These are phyloP conservation scores for Eufriesea mexicana DNA, from an alignment of 1,140 invertebrate genomes.

Conservation along the genomic window DNA sequence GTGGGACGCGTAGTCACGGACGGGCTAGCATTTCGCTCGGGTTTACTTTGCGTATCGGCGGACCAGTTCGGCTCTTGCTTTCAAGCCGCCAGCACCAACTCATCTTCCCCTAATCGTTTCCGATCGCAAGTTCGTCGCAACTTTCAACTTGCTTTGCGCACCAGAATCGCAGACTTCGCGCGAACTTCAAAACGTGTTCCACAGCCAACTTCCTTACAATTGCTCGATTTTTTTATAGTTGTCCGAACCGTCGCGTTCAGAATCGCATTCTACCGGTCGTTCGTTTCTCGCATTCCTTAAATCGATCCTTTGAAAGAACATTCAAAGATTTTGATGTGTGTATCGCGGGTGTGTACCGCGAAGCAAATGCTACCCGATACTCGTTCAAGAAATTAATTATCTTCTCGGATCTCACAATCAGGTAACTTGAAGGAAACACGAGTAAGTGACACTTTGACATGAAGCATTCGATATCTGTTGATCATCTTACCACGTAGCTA, in stretches of 20 bases:
- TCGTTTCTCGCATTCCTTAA: too few relatives aligned
- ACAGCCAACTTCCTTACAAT: not conserved
- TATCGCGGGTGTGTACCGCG: not conserved
- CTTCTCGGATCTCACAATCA: not conserved
- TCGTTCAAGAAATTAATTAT: not conserved
- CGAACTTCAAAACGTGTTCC: not conserved
- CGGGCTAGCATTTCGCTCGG: slow-evolving; percentile 67
- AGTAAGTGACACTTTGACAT: not conserved
- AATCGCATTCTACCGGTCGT: too few relatives aligned
- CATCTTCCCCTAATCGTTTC: slow-evolving; percentile 28
- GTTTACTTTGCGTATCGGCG: slow-evolving; percentile 73
- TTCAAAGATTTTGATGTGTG: not conserved
- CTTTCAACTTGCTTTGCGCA: not conserved
- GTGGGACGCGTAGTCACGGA: slow-evolving; percentile 62
- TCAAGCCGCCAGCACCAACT: slow-evolving; percentile 74
- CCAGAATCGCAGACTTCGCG: too few relatives aligned
- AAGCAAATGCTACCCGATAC: not conserved
- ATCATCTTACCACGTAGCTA: not conserved
- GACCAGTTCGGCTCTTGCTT: slow-evolving; percentile 79
- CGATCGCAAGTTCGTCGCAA: not conserved
- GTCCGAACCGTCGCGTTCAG: too few relatives aligned
- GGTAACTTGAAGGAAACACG: not conserved
- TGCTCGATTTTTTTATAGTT: not conserved
- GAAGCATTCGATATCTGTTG: not conserved
- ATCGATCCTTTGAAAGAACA: not conserved